A percentile compares a stretch with the other conserved stretches of the same genome.
phyloP scores from a whole-genome alignment of 2,113 vertebrate species.

The Tupaia tana region DNA sequence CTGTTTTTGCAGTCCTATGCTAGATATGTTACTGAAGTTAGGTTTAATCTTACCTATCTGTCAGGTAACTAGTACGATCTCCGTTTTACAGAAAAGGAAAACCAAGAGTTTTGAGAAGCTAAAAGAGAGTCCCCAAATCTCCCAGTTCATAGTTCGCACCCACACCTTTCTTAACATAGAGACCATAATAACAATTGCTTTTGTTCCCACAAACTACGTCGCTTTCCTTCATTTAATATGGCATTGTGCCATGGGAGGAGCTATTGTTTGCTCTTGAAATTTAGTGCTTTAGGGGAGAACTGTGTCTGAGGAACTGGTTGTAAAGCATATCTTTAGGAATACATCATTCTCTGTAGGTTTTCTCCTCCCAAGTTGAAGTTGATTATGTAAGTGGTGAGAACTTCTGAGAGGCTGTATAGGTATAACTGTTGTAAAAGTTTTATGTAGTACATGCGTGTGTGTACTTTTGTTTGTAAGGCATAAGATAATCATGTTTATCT shows the following conservation, averaged over 20 bases:
- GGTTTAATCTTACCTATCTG: conserved; percentile 20
- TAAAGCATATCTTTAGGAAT: conserved; percentile 4
- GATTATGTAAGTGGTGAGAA: background rate
- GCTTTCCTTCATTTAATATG: conserved; percentile 48
- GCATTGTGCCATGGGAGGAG: background rate
- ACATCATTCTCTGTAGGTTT: background rate
- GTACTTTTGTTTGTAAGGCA: conserved; percentile 42
- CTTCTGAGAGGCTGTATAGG: background rate
- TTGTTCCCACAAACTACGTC: background rate
- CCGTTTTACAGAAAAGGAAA: background rate
- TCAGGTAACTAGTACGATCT: background rate
- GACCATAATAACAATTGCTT: background rate
- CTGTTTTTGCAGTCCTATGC: background rate
- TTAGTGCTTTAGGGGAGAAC: background rate
- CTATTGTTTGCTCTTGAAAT: background rate
- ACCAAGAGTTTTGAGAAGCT: background rate
- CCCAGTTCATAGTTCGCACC: background rate
- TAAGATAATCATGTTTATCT: conserved; percentile 4
- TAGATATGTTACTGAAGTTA: background rate
- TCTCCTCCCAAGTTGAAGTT: conserved; percentile 8
- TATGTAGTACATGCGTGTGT: background rate
- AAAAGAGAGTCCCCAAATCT: background rate
- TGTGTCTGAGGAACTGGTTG: background rate
- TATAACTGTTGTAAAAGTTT: background rate
- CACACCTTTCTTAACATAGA: background rate